These are phyloP conservation scores for Samia ricini DNA, from an alignment of 1,140 invertebrate species.

Conservation along the genomic window DNA sequence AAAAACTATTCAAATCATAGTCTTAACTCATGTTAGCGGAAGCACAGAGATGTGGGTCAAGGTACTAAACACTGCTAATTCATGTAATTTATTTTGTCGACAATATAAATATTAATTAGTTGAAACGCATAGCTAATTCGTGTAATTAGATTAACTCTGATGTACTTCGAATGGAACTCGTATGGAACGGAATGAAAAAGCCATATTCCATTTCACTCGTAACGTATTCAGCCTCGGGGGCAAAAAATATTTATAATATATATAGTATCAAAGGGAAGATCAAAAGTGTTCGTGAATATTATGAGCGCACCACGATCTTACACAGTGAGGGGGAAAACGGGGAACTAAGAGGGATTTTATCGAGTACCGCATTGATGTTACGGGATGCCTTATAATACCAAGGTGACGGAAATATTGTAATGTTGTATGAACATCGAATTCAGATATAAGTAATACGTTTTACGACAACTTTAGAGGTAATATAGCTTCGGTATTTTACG, in stretches of 20 bases:
- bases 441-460: conserved; percentile 41
- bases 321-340: conserved; percentile 17
- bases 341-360: conserved; percentile 40
- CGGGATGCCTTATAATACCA: conserved; percentile 32
- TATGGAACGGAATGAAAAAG: conserved; percentile 8
- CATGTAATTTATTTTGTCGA: too few relatives aligned
- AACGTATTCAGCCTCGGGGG: conserved; percentile 47
- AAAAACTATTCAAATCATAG: too few relatives aligned
- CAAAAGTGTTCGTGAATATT: conserved; percentile 48
- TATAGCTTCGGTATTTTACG: conserved; percentile 10
- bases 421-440: conserved; percentile 57
- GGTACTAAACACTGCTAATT: too few relatives aligned
- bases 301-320: conserved; percentile 24
- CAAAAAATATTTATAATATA: conserved; percentile 51
- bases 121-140: conserved; percentile 31
- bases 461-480: conserved; percentile 26
- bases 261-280: conserved; percentile 63
- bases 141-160: conserved; percentile 26
- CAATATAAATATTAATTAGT: too few relatives aligned
- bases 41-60: too few relatives aligned
- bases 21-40: too few relatives aligned
- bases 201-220: conserved; percentile 48
- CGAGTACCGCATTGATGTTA: conserved; percentile 36
- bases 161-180: conserved; percentile 8
- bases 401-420: conserved; percentile 48